Base-by-base conservation (phyloP, 2,888 invertebrate genomes). In the Leptopterna dolabrata region DNA sequence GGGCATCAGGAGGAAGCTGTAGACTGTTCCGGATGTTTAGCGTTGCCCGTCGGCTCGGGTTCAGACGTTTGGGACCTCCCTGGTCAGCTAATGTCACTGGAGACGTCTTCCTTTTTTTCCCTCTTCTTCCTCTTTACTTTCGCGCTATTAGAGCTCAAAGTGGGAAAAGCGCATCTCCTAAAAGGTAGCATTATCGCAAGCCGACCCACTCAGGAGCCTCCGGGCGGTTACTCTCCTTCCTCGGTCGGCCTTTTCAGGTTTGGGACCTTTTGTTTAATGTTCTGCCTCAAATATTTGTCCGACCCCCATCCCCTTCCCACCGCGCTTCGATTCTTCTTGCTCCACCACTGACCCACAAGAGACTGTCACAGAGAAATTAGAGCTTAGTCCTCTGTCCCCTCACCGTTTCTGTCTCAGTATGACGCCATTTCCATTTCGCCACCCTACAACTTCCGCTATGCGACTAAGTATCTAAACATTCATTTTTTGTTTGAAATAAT, bases 111-210 rank as follows among this genome's bases (percentile, higher is more conserved):
- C 63, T 63, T 63, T 63, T 63, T 63, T 63, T 24, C 63, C 11
- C 24, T 63, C 63, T n/a, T n/a, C n/a, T n/a, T n/a, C 63, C 19
- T 63, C 63, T 63, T 63, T 63, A 63, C 73, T 73, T 73, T 73
- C 73, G 73, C 73, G 36, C 73, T 30, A 36, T 73, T 73, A 41
- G 41, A 41, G n/a, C 36, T 73, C 36, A 73, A 73, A 73, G 73
- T 73, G 73, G 73, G n/a, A 41, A 36, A 30, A 63, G 73, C 73
- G 41, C 30, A 73, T 41, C 73, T 73, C 19, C 41, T 73, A 73
- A 73, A 73, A 73, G 73, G 73, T 73, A 73, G 73, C 73, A 73
- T 73, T 73, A 73, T 73, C 73, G 73, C 73, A 63, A 63, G 24
- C 63, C 63, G 63, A 63, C 63, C n/a, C 63, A 63, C 63, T 63